Base-by-base conservation (phyloP, 92 coral and sea anemone genomes). In the Porites divaricata region DNA sequence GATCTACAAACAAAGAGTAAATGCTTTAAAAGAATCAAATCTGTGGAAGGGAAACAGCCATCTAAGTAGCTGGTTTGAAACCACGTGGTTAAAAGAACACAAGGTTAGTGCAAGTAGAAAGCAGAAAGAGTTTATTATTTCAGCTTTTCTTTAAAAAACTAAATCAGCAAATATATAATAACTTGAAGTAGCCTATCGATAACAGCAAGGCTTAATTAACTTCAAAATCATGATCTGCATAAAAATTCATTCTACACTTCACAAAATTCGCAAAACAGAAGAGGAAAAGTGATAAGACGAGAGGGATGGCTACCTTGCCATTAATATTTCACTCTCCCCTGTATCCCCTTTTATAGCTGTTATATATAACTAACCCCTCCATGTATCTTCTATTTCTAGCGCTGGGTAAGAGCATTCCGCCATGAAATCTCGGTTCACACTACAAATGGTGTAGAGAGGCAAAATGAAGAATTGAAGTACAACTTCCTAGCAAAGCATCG, bases 401-500 rank as follows among this genome's bases (percentile, higher is more conserved):
- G 91, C 74, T 87, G 91, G 91, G 91, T 74, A n/a, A n/a, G 53
- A 72, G 91, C 88, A 66, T 88, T 53, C 72, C 74, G 79, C 6
- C 52, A 83, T 54, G 65, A 56, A 13, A 75, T 66, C 65, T 77
- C 84, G 12, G 58, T 86, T 48, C 87, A 84, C 78, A 88, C 88
- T 14, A 83, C 80, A 76, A 88, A 77, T 88, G 88, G 88, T 4
- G 89, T 88, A 48, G 88, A 83, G 57, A 78, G 88, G 19, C 85
- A 88, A 67, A 88, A 84, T 63, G 81, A 75, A 54, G 90, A 87
- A 22, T 81, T 87, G 87, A 87, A 87, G 56, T 82, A 73, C 74
- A 77, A 57, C 79, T 88, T 75, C 65, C 80, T 88, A 24, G 88
- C 91, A 56, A 75, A 79, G 56, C 88, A 88, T 83, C 84, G 85